Evolutionary conservation across 2,797 vertebrate species (phyloP), one percentile per base, ranked within the genome.

Genomic region (Myoxocephalus aenaeus): DNA sequence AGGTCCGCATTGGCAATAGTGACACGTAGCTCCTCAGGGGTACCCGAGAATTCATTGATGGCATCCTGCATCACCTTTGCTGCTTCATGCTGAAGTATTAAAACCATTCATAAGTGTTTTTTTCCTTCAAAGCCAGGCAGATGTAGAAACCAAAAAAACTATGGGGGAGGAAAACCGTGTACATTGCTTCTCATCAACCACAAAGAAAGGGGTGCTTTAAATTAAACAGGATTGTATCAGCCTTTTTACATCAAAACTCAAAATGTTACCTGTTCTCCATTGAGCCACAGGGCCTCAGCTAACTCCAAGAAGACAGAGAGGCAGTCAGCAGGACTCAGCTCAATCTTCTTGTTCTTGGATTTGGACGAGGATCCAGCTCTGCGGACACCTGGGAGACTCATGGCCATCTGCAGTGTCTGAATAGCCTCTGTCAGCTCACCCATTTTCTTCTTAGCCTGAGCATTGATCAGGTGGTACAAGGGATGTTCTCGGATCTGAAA

Each of bases 31-130:
- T 99, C 98, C 91, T 99, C 98, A 0, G 96, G 87, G 1, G 97
- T 98, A 77, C 98, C 97, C 0, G 97, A 97, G 91, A 99, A 99
- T 92, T 99, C 97, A 67, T 97, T 98, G 89, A 99, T 97, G 75
- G 98, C 97, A 0, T 99, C 98, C 90, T 99, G 98, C 92, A 99
- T 97, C 82, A 98, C 94, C 92, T 98, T 97, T 86, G 97, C 95
- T 64, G 98, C 98, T 90, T 99, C 97, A 8, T 99, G 98, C 98
- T 99, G 65, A 92, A 89, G 88, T 42, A 64, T 68, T 3, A 84
- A 88, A 82, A 38, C 1, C 3, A 53, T 73, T 66, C 9, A 59
- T 77, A 4, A 36, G 22, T 8, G 56, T n/a, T 36, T 22, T 48
- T 44, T 42, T 32, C 51, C 4, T 8, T 65, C 54, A 32, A 17